Conservation (phyloP, 2,888 invertebrate species). For the Acanthosepion pharaonis region DNA sequence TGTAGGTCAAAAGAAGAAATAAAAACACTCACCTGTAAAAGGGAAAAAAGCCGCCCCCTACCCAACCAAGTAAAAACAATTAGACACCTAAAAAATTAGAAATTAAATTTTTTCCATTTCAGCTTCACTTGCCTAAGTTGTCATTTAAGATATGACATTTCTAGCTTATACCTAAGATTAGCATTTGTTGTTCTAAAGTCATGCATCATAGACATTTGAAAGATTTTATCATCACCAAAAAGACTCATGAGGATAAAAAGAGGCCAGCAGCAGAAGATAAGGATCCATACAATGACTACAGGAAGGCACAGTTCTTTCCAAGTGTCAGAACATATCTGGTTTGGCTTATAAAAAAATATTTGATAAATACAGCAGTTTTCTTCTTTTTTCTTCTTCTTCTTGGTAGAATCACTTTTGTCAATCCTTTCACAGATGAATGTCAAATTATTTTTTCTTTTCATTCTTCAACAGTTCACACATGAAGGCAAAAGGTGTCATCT, state of each 20-base stretch:
- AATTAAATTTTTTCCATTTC: neutral
- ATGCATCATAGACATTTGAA: neutral
- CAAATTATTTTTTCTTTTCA: neutral
- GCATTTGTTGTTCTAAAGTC: neutral
- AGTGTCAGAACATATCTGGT: neutral
- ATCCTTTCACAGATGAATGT: neutral
- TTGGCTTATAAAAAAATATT: neutral
- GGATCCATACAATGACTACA: neutral
- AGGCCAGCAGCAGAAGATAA: constrained; percentile 4
- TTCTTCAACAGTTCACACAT: neutral
- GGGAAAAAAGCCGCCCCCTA: no score
- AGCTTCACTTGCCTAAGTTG: neutral
- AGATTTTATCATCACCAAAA: neutral
- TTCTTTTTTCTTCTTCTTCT: neutral
- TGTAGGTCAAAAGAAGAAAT: neutral
- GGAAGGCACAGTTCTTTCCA: neutral
- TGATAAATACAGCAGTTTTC: no score
- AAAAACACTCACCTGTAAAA: neutral
- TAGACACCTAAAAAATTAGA: neutral
- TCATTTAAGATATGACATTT: neutral
- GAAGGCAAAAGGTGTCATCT: neutral
- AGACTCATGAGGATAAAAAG: neutral
- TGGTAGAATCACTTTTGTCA: neutral
- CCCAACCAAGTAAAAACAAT: neutral
- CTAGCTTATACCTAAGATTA: neutral